Conservation (phyloP, 2,888 invertebrate genomes). For the Parelbella ahira region DNA sequence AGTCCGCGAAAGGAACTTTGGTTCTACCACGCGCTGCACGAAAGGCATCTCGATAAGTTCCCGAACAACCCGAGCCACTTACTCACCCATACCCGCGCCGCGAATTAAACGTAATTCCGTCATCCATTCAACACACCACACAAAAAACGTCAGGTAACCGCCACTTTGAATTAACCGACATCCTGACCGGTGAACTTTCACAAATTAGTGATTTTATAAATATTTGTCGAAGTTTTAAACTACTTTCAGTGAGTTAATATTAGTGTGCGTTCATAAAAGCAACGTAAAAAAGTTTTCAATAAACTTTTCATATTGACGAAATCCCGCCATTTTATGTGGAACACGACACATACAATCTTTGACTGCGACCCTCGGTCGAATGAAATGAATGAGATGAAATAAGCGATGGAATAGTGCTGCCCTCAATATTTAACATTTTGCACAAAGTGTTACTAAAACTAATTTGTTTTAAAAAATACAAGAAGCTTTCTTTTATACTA, state of each 20-base stretch:
- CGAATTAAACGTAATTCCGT: slow-evolving; percentile 72
- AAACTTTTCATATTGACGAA: slow-evolving; percentile 67
- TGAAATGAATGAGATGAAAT: slow-evolving; percentile 45
- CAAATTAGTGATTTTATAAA: slow-evolving; percentile 43
- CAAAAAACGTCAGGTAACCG: slow-evolving; percentile 81
- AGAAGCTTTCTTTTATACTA: no score
- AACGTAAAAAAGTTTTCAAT: slow-evolving; percentile 58
- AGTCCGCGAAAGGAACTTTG: slow-evolving; percentile 87
- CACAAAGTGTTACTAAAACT: no score
- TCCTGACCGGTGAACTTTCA: slow-evolving; percentile 72
- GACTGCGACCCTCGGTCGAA: slow-evolving; percentile 57
- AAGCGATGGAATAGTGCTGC: slow-evolving; percentile 41
- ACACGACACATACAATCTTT: slow-evolving; percentile 33
- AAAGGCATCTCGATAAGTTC: slow-evolving; percentile 88
- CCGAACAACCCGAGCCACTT: slow-evolving; percentile 53
- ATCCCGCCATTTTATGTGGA: slow-evolving; percentile 61
- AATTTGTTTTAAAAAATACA: slow-evolving; percentile 1
- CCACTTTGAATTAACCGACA: slow-evolving; percentile 80
- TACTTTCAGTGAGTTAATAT: slow-evolving; percentile 33
- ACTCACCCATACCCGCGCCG: slow-evolving; percentile 68
- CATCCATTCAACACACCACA: slow-evolving; percentile 76
- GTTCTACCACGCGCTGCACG: slow-evolving; percentile 91
- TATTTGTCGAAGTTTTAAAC: slow-evolving; percentile 39
- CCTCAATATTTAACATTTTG: slow-evolving; percentile 29
- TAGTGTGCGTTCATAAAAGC: slow-evolving; percentile 46